Conservation (phyloP, 2,888 invertebrate genomes). For the Leptinotarsa peninsularis region DNA sequence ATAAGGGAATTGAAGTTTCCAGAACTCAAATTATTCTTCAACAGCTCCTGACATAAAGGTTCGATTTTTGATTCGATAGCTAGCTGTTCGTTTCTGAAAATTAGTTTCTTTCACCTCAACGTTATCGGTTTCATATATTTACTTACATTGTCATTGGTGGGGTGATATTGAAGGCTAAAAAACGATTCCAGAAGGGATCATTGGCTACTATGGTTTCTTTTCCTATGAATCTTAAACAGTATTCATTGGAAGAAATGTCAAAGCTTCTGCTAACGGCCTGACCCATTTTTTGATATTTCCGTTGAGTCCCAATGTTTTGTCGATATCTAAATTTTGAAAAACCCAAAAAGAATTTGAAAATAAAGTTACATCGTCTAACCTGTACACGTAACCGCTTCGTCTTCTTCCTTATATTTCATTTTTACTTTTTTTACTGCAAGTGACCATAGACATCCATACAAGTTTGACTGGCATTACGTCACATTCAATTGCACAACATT, state of each 20-base stretch:
- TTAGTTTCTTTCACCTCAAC: not conserved
- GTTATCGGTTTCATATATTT: not conserved
- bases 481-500: too few relatives aligned
- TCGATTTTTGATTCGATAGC: conserved; percentile 85
- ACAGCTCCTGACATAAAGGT: conserved; percentile 77
- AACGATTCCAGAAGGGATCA: conserved; percentile 94
- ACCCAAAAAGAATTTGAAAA: conserved; percentile 13
- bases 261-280: conserved; percentile 82
- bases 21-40: conserved; percentile 87
- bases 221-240: conserved; percentile 83
- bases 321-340: conserved; percentile 10
- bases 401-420: not conserved
- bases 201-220: conserved; percentile 84
- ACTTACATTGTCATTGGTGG: conserved; percentile 82
- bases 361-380: conserved; percentile 9
- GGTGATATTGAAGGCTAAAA: conserved; percentile 90
- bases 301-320: not conserved
- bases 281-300: conserved; percentile 75
- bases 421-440: too few relatives aligned
- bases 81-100: conserved; percentile 81
- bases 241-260: conserved; percentile 85
- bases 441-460: too few relatives aligned
- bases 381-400: conserved; percentile 16
- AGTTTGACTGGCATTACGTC: too few relatives aligned
- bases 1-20: conserved; percentile 92